Evolutionary conservation across 92 coral and sea anemone genomes (phyloP).

Genomic region (Actinernus sp.): DNA sequence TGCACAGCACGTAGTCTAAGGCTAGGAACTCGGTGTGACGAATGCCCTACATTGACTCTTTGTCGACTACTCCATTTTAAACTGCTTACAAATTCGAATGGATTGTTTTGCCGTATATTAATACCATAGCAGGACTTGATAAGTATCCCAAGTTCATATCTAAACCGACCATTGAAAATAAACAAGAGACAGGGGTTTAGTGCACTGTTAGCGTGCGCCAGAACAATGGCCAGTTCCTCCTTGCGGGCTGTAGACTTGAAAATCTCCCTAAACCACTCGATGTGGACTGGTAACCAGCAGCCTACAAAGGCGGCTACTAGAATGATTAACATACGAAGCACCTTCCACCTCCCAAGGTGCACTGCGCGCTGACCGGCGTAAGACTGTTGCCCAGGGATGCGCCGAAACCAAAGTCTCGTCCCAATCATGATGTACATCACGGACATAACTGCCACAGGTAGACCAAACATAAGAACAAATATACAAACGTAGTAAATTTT

Average conservation of each 20-base stretch:
- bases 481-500: constrained; percentile 15
- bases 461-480: constrained; percentile 21
- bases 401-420: constrained; percentile 34
- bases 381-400: constrained; percentile 37
- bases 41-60: not conserved
- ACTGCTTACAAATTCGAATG: not conserved
- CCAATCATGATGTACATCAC: constrained; percentile 24
- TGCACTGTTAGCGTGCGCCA: constrained; percentile 47
- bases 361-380: constrained; percentile 34
- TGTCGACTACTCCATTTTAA: not conserved
- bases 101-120: not conserved
- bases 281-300: constrained; percentile 45
- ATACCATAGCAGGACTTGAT: not conserved
- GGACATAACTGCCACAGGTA: constrained; percentile 26
- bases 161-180: constrained; percentile 27
- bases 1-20: not conserved
- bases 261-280: constrained; percentile 30
- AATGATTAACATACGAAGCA: constrained; percentile 18
- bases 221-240: constrained; percentile 27
- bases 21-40: too few relatives aligned
- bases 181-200: constrained; percentile 35
- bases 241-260: constrained; percentile 11
- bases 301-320: constrained; percentile 22
- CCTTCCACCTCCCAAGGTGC: constrained; percentile 4
- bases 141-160: not conserved